Conservation (phyloP, 2,888 invertebrate genomes). For the Synanthedon andrenaeformis region DNA sequence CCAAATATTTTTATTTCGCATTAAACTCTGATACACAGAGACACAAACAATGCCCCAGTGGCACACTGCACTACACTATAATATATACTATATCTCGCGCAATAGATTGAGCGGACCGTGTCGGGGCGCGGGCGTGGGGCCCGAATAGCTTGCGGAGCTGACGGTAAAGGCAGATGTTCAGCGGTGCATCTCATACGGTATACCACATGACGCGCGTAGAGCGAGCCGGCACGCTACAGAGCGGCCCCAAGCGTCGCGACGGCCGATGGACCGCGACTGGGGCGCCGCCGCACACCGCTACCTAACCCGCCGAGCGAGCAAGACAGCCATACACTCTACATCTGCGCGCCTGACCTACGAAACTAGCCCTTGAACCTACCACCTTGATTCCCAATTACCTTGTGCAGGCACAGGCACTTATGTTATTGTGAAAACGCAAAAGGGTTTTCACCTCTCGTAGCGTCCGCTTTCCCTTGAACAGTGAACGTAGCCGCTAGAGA, state of each 20-base stretch:
- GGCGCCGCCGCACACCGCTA: conserved; percentile 61
- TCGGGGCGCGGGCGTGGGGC: conserved; percentile 7
- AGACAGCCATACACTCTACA: conserved; percentile 49
- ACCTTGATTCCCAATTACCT: conserved; percentile 55
- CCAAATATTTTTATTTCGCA: not conserved
- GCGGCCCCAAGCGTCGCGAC: conserved; percentile 67
- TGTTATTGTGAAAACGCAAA: conserved; percentile 49
- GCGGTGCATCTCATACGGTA: conserved; percentile 47
- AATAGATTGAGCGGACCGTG: conserved; percentile 12
- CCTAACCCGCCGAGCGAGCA: conserved; percentile 62
- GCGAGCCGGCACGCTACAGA: conserved; percentile 57
- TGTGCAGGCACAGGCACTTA: conserved; percentile 42
- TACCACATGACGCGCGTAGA: conserved; percentile 34
- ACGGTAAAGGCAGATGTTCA: conserved; percentile 28
- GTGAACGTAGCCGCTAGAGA: conserved; percentile 56
- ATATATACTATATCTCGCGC: conserved; percentile 15
- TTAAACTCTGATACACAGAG: conserved; percentile 1
- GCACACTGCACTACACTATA: conserved; percentile 41
- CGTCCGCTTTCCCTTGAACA: conserved; percentile 32
- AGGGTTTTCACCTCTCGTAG: conserved; percentile 62
- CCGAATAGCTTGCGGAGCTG: conserved; percentile 14
- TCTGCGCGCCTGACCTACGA: conserved; percentile 40
- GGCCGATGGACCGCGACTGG: conserved; percentile 70
- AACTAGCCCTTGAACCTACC: conserved; percentile 62
- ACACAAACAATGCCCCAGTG: conserved; percentile 45